phyloP scores from a whole-genome alignment of 2,888 invertebrate species.

The Pterostichus madidus region DNA sequence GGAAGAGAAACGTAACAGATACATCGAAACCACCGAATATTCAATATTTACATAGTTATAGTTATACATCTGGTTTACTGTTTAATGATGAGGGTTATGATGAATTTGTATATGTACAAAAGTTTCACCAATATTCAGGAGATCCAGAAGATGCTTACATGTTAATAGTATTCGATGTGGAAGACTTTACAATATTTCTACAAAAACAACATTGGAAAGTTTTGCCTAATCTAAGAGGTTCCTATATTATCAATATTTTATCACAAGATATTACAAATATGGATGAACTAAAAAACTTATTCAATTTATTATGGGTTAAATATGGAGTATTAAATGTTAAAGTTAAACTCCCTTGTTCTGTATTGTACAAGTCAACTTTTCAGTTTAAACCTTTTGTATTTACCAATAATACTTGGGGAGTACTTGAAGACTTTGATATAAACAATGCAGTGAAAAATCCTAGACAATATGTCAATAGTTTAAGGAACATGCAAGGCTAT shows the following conservation, averaged over 20 bases:
- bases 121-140: constrained; percentile 31
- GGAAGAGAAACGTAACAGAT: neutral
- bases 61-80: neutral
- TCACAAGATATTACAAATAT: neutral
- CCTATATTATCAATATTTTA: constrained; percentile 52
- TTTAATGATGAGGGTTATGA: neutral
- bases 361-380: neutral
- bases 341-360: constrained; percentile 40
- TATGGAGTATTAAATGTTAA: constrained; percentile 52
- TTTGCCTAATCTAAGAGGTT: constrained; percentile 48
- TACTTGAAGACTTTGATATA: constrained; percentile 31
- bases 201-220: neutral
- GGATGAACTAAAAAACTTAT: neutral
- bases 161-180: constrained; percentile 4
- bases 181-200: constrained; percentile 49
- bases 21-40: neutral
- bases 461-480: constrained; percentile 8
- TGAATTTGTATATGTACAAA: constrained; percentile 21
- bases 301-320: constrained; percentile 41
- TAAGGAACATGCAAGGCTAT: constrained; percentile 73
- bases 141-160: constrained; percentile 38
- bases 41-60: neutral
- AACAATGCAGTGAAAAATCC: constrained; percentile 20
- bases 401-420: constrained; percentile 42
- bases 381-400: constrained; percentile 44